These are phyloP conservation scores for Episyrphus balteatus DNA, from an alignment of 1,140 invertebrate genomes.

Conservation along the genomic window DNA sequence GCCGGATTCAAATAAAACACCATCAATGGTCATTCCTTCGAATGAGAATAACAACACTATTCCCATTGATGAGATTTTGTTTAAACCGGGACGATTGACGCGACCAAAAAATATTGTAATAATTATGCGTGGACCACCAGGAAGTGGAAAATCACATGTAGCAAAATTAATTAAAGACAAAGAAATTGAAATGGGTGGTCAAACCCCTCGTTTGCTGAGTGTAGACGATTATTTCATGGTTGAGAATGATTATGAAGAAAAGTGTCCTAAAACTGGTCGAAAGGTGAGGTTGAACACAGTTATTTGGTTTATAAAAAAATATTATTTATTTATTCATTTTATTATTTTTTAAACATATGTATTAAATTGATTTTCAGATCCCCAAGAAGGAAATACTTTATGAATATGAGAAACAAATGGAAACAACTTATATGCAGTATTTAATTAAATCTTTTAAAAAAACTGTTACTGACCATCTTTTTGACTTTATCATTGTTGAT, in stretches of 20 bases:
- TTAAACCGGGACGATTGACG: constrained; percentile 43
- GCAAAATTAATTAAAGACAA: constrained; percentile 71
- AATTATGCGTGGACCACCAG: constrained; percentile 78
- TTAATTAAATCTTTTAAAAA: constrained; percentile 86
- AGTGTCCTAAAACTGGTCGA: constrained; percentile 67
- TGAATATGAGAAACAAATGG: constrained; percentile 79
- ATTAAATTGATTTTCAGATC: constrained; percentile 37
- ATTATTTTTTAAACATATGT: neutral
- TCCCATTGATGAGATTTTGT: constrained; percentile 74
- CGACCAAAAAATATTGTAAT: constrained; percentile 71
- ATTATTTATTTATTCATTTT: neutral
- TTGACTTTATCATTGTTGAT: constrained; percentile 87
- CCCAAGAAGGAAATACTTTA: constrained; percentile 68
- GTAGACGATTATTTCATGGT: constrained; percentile 94
- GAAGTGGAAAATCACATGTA: constrained; percentile 73
- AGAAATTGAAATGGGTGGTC: constrained; percentile 38
- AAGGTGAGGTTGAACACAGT: constrained; percentile 41
- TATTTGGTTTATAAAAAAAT: neutral
- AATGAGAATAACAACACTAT: constrained; percentile 37
- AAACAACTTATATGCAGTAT: constrained; percentile 67
- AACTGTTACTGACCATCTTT: constrained; percentile 82
- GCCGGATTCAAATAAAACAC: constrained; percentile 15
- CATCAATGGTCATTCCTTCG: constrained; percentile 20
- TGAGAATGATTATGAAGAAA: constrained; percentile 72
- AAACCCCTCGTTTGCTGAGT: constrained; percentile 77